These are phyloP conservation scores for Eretmochelys imbricata DNA, from an alignment of 2,113 vertebrate genomes.

Conservation along the genomic window DNA sequence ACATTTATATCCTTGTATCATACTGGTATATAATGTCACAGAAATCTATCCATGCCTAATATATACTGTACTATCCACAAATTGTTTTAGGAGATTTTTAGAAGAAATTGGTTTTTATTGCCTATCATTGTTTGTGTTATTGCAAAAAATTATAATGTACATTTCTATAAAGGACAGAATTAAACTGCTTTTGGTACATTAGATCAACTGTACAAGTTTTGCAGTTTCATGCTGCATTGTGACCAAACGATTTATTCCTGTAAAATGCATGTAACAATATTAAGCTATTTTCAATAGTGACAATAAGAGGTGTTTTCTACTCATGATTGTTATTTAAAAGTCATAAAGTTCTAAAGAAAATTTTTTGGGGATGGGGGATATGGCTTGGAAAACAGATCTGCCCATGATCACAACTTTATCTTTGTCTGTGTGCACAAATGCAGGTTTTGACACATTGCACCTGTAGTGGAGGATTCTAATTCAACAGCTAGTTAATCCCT, in stretches of 20 bases:
- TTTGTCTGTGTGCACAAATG: not conserved
- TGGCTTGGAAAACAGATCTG: not conserved
- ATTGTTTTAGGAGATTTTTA: conserved; percentile 59
- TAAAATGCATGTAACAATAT: not conserved
- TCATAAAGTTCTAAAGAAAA: not conserved
- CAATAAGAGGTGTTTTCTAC: conserved; percentile 14
- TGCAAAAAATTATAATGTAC: conserved; percentile 23
- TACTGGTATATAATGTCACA: conserved; percentile 23
- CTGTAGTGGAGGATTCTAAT: not conserved
- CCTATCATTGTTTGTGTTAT: conserved; percentile 23
- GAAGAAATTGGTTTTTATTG: conserved; percentile 51
- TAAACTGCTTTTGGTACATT: conserved; percentile 18
- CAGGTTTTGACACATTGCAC: not conserved
- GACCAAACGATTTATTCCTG: conserved; percentile 24
- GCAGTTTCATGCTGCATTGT: not conserved
- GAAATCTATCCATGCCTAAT: conserved; percentile 12
- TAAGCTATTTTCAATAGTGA: not conserved
- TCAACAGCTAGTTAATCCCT: not conserved
- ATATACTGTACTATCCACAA: not conserved
- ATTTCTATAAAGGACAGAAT: conserved; percentile 39
- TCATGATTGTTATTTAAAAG: conserved; percentile 3
- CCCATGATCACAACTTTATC: accelerated
- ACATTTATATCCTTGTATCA: conserved; percentile 37
- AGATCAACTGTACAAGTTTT: not conserved
- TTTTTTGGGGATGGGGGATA: not conserved